Evolutionary conservation across 2,797 vertebrate genomes (phyloP).

Genomic region (Tauraco hartlaubi): DNA sequence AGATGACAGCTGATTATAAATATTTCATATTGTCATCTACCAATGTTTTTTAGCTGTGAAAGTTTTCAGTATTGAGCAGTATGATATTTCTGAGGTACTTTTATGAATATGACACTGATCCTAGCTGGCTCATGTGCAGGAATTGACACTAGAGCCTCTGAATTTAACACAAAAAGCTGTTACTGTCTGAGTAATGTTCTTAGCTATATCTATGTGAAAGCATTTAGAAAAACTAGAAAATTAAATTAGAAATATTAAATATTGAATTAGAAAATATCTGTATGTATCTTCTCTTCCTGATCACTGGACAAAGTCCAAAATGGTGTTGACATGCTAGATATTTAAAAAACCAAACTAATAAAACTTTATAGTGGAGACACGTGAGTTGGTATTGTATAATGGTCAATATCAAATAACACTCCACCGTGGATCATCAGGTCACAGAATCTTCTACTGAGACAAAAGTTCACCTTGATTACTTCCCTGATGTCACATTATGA

Average conservation of each 20-base stretch:
- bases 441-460: background rate
- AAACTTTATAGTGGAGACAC: background rate
- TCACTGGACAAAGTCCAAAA: background rate
- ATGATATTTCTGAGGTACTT: background rate
- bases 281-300: background rate
- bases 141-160: background rate
- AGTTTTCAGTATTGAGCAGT: background rate
- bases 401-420: background rate
- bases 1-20: constrained; percentile 23
- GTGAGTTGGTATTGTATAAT: background rate
- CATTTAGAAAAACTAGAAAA: background rate
- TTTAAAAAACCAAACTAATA: background rate
- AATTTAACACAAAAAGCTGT: background rate
- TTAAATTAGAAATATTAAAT: background rate
- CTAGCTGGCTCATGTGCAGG: background rate
- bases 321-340: background rate
- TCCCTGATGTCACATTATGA: background rate
- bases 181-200: background rate
- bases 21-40: constrained; percentile 23
- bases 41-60: background rate
- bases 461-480: background rate
- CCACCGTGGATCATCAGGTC: accelerated
- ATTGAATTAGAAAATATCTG: background rate
- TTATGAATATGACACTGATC: background rate
- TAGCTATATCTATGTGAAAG: background rate